Percentiles rank a stretch among this genome's conserved stretches.
phyloP scores from a whole-genome alignment of 64 coral and sea anemone genomes.

The Astreopora myriophthalma region DNA sequence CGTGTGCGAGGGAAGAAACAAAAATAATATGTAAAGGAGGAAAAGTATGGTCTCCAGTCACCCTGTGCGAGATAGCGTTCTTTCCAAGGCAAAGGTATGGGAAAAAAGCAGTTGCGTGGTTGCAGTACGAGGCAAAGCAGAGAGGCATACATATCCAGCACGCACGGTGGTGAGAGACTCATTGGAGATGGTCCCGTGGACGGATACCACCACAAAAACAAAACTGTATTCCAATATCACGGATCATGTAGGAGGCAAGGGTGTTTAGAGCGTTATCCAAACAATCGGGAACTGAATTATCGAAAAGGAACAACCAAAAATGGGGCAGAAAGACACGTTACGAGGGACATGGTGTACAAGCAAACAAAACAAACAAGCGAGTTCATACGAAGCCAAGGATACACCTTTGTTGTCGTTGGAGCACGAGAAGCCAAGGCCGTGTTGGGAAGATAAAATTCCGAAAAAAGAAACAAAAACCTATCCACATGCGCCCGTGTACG shows the following conservation, averaged over 20 bases:
- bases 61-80: not conserved
- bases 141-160: not conserved
- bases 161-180: not conserved
- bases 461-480: conserved; percentile 36
- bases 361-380: not conserved
- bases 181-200: not conserved
- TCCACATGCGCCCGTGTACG: conserved; percentile 39
- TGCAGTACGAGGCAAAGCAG: not conserved
- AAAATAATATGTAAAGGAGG: no score
- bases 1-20: no score
- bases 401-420: conserved; percentile 49
- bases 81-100: not conserved
- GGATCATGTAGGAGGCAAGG: not conserved
- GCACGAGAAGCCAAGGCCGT: not conserved
- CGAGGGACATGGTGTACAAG: not conserved
- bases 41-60: no score
- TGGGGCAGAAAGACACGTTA: not conserved
- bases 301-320: not conserved
- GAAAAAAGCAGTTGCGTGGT: not conserved
- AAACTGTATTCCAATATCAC: not conserved
- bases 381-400: conserved; percentile 4
- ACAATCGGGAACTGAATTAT: not conserved
- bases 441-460: not conserved
- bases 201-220: not conserved
- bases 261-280: not conserved